These are phyloP conservation scores for Sisyra nigra DNA, from an alignment of 2,888 invertebrate genomes.

Conservation along the genomic window DNA sequence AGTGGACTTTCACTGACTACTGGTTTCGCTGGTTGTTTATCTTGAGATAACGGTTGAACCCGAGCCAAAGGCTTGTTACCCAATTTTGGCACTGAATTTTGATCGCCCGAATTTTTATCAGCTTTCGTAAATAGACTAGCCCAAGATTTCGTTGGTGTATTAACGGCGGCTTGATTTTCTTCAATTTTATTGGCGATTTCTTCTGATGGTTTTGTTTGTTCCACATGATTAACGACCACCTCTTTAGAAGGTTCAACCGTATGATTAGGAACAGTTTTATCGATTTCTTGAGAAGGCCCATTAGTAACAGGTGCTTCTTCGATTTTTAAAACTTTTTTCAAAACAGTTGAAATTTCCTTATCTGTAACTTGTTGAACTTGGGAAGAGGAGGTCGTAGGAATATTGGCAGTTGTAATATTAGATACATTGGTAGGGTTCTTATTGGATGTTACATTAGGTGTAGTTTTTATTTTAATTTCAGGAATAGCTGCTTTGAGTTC, in stretches of 20 bases:
- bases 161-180: neutral
- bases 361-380: no score
- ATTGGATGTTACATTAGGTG: neutral
- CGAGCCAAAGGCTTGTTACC: conserved; percentile 36
- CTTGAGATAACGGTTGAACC: conserved; percentile 35
- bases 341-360: neutral
- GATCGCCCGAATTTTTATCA: conserved; percentile 12
- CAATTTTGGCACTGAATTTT: conserved; percentile 22
- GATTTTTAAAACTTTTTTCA: neutral
- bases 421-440: no score
- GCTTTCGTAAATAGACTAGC: conserved; percentile 40
- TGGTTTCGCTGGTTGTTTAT: conserved; percentile 8
- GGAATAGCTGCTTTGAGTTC: neutral
- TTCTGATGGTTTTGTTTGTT: conserved; percentile 24
- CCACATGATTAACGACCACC: conserved; percentile 11
- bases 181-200: conserved; percentile 12
- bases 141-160: conserved; percentile 39
- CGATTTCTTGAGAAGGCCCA: neutral
- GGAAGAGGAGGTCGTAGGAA: no score
- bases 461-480: neutral
- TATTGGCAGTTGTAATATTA: no score
- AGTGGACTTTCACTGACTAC: conserved; percentile 12
- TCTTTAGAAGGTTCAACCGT: neutral
- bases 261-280: neutral
- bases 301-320: neutral